phyloP scores from a whole-genome alignment of 2,113 vertebrate species.

The Alexandromys fortis region DNA sequence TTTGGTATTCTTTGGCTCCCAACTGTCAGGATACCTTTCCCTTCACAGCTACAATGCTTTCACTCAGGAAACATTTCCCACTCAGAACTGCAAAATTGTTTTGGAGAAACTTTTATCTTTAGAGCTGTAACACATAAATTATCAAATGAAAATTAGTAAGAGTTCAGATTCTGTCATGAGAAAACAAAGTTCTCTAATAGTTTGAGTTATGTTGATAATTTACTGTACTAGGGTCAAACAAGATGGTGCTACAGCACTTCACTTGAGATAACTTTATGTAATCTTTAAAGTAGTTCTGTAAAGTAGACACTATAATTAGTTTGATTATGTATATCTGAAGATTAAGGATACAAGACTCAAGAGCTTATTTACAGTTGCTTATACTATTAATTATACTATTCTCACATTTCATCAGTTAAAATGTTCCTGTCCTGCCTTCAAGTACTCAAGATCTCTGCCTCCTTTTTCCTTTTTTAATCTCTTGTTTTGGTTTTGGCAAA shows the following conservation, averaged over 20 bases:
- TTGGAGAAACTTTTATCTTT: not conserved
- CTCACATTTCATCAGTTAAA: not conserved
- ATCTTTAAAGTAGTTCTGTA: slow-evolving; percentile 37
- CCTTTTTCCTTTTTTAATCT: too few relatives aligned
- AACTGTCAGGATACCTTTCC: not conserved
- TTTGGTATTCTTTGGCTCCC: not conserved
- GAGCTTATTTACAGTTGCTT: not conserved
- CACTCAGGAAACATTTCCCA: not conserved
- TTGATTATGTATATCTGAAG: not conserved
- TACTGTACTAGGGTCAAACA: not conserved
- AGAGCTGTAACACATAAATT: not conserved
- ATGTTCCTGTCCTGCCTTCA: not conserved
- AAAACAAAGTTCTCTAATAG: not conserved
- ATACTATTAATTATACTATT: not conserved
- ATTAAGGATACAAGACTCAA: slow-evolving; percentile 11
- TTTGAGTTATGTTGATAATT: slow-evolving; percentile 41
- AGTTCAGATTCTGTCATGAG: slow-evolving; percentile 20
- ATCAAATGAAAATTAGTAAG: slow-evolving; percentile 39
- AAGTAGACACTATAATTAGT: not conserved
- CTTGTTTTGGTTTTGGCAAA: not conserved
- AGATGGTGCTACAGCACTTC: not conserved
- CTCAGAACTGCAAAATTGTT: not conserved
- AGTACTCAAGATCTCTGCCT: not conserved
- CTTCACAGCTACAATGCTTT: not conserved
- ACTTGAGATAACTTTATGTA: slow-evolving; percentile 2